These are phyloP conservation scores for Nasonovia ribisnigri DNA, from an alignment of 2,888 invertebrate species.

Conservation along the genomic window DNA sequence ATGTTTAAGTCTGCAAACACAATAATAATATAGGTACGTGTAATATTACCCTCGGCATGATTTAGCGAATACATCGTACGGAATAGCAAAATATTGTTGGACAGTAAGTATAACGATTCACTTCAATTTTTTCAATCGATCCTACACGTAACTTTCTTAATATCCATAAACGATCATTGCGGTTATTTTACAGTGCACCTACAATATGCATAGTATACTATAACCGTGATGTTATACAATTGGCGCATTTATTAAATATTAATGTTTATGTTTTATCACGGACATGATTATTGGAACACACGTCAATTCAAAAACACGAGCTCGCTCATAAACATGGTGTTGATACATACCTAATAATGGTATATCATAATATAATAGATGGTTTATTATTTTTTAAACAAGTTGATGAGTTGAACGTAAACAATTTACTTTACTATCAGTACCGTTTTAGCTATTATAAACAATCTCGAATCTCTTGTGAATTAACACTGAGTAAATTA, in stretches of 20 bases:
- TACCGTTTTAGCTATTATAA: neutral
- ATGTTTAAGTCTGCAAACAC: neutral
- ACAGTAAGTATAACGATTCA: neutral
- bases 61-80: neutral
- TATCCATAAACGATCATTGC: neutral
- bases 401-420: neutral
- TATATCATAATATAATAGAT: neutral
- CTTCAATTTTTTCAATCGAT: neutral
- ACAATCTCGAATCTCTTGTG: neutral
- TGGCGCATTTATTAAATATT: neutral
- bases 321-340: neutral
- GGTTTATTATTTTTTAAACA: neutral
- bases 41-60: neutral
- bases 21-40: neutral
- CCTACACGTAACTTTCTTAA: neutral
- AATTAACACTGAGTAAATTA: neutral
- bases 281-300: neutral
- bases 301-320: neutral
- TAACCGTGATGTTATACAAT: neutral
- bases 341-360: neutral
- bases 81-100: neutral
- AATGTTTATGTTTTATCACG: neutral
- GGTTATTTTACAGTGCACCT: neutral
- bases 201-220: neutral
- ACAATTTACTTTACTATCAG: neutral